Conservation (phyloP, 2,888 invertebrate species). For the Patella pellucida region DNA sequence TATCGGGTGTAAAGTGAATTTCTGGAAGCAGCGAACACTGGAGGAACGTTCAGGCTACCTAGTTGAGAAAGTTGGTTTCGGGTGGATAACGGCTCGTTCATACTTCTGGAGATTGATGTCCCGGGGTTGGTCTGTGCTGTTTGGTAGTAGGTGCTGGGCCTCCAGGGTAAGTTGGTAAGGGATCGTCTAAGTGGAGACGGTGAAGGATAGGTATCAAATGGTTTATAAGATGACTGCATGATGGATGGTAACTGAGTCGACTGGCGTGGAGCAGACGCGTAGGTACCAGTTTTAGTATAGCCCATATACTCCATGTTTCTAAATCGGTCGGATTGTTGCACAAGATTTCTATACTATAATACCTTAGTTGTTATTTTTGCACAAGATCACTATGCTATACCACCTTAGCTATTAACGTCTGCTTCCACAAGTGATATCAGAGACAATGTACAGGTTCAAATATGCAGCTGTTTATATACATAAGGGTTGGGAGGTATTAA, state of each 20-base stretch:
- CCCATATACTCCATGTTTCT: slow-evolving; percentile 67
- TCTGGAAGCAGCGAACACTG: slow-evolving; percentile 69
- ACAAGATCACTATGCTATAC: too few species aligned
- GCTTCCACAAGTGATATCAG: too few species aligned
- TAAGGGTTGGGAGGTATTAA: too few species aligned
- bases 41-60: slow-evolving; percentile 68
- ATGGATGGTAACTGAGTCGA: slow-evolving; percentile 74
- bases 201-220: slow-evolving; percentile 63
- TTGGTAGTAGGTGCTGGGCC: slow-evolving; percentile 67
- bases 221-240: slow-evolving; percentile 74
- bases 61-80: slow-evolving; percentile 62
- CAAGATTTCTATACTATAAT: too few species aligned
- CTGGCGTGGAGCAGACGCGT: slow-evolving; percentile 67
- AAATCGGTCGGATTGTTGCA: neutral
- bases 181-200: slow-evolving; percentile 67
- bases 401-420: too few species aligned
- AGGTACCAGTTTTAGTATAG: slow-evolving; percentile 68
- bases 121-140: slow-evolving; percentile 63
- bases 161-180: slow-evolving; percentile 69
- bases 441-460: too few species aligned
- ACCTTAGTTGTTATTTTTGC: too few species aligned
- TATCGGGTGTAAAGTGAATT: slow-evolving; percentile 81
- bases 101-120: slow-evolving; percentile 52
- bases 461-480: too few species aligned
- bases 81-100: slow-evolving; percentile 64